Conservation (phyloP, 1,140 invertebrate genomes). For the Heliconius himera region DNA sequence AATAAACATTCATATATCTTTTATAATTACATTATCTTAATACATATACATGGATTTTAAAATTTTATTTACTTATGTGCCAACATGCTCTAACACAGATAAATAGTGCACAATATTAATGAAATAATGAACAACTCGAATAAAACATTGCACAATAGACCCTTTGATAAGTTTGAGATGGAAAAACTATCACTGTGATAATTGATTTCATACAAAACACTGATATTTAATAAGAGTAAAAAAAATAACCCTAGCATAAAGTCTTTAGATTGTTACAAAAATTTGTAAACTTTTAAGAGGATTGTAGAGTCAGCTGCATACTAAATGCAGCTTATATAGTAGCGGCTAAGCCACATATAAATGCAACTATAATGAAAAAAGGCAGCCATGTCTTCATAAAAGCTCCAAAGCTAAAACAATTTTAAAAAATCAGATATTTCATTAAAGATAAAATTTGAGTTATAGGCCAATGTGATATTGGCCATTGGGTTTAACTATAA, state of each 20-base stretch:
- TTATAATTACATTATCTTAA: not conserved
- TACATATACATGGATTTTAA: not conserved
- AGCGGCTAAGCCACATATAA: constrained; percentile 63
- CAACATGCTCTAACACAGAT: not conserved
- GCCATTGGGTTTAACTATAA: no score
- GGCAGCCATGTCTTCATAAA: constrained; percentile 95
- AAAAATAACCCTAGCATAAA: constrained; percentile 12
- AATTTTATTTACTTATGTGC: not conserved
- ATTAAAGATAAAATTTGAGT: no score
- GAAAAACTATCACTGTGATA: not conserved
- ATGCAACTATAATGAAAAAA: constrained; percentile 85
- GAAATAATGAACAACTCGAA: not conserved
- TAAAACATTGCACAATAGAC: constrained; percentile 5
- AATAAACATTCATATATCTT: not conserved
- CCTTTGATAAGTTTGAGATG: not conserved
- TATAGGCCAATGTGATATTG: no score
- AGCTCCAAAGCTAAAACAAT: constrained; percentile 85
- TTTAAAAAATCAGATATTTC: not conserved
- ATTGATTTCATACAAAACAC: constrained; percentile 7
- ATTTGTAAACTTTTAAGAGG: not conserved
- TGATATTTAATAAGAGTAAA: not conserved
- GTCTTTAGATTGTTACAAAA: constrained; percentile 19
- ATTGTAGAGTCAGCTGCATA: constrained; percentile 12
- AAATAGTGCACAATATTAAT: not conserved
- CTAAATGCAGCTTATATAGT: constrained; percentile 48